phyloP scores from a whole-genome alignment of 1,140 invertebrate genomes.

The Heterodera carotae region DNA sequence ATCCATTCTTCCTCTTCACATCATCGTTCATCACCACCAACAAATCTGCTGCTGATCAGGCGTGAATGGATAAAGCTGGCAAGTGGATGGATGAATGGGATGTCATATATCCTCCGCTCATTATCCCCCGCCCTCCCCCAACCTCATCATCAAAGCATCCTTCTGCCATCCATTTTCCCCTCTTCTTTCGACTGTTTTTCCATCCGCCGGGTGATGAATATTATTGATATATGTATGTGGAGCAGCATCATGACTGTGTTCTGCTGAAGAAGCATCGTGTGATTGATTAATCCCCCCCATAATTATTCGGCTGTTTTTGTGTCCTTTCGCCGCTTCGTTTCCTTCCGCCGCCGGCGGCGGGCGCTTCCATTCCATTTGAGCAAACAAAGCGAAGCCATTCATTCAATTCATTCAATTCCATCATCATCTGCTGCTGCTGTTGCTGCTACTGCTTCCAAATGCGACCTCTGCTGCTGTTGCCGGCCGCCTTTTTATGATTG shows the following conservation, averaged over 20 bases:
- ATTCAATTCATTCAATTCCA: background rate
- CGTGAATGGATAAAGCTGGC: too few species aligned
- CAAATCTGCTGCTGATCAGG: too few species aligned
- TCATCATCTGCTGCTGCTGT: background rate
- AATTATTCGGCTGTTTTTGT: background rate
- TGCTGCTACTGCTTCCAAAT: background rate
- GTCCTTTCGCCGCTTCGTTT: too few species aligned
- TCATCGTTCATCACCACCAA: background rate
- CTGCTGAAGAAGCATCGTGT: too few species aligned
- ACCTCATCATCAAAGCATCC: background rate
- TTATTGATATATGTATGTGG: too few species aligned
- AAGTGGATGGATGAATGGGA: too few species aligned
- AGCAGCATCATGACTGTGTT: too few species aligned
- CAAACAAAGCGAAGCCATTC: background rate
- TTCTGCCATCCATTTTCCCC: background rate
- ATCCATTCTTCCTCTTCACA: background rate
- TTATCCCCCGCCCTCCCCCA: background rate
- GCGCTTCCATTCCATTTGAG: background rate
- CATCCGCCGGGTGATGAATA: too few species aligned
- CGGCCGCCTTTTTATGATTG: background rate
- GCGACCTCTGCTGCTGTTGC: background rate
- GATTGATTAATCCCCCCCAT: too few species aligned
- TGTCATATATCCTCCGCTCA: too few species aligned
- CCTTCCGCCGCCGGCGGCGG: too few species aligned
- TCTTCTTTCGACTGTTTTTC: background rate